phyloP scores from a whole-genome alignment of 2,113 vertebrate species.

The Pelvicachromis taeniatus region DNA sequence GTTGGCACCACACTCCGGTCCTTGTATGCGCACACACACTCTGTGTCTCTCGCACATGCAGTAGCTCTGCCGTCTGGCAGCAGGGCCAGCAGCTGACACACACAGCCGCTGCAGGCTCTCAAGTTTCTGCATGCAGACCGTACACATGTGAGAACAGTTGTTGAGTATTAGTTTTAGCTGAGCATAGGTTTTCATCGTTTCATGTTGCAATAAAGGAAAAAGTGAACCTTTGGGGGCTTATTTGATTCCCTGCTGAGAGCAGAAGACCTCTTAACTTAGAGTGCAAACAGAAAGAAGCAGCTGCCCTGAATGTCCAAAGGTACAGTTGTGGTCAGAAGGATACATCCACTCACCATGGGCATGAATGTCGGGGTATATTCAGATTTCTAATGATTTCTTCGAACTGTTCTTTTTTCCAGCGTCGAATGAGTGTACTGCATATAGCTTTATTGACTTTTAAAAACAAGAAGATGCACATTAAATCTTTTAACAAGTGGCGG shows the following conservation, averaged over 20 bases:
- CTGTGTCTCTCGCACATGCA: constrained; percentile 6
- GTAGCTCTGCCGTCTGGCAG: constrained; percentile 47
- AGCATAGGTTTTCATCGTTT: background rate
- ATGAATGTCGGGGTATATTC: background rate
- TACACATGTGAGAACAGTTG: constrained; percentile 36
- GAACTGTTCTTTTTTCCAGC: background rate
- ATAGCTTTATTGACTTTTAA: background rate
- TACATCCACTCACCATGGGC: background rate
- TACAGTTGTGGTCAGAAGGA: background rate
- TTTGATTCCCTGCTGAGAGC: background rate
- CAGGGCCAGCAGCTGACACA: constrained; percentile 78
- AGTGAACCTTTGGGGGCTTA: background rate
- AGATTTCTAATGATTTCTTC: background rate
- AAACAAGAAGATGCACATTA: background rate
- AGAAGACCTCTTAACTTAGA: background rate
- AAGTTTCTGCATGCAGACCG: constrained; percentile 50
- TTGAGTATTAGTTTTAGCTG: background rate
- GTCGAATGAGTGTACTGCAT: background rate
- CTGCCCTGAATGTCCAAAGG: background rate
- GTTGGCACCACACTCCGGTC: constrained; percentile 66
- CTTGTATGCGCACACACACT: constrained; percentile 1
- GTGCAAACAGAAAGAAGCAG: background rate
- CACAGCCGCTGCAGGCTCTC: constrained; percentile 39
- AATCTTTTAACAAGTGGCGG: background rate
- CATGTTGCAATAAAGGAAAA: background rate